Base-by-base conservation (phyloP, 2,888 invertebrate species). In the Trissoscelio sp. region DNA sequence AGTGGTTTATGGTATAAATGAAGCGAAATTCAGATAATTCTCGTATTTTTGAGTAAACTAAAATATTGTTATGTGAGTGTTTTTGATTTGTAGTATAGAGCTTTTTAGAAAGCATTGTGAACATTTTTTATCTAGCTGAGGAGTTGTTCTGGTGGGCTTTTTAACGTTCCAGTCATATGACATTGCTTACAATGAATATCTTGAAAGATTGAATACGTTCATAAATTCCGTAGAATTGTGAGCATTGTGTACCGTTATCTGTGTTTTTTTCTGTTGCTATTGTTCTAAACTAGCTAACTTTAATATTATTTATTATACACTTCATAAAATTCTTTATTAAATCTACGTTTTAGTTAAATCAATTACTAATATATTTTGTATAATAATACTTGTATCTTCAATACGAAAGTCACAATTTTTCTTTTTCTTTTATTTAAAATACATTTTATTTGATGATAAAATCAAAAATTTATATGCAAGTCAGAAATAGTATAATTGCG, bases 211-310 rank as follows among this genome's bases (percentile, higher is more conserved):
- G 51, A 60, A 72, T 72, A 24, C 60, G 42, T 53, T 42, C 72
- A 53, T 72, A 62, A 72, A 72, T 72, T 72, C 51, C 48, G 55
- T 18, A 20, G 42, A 62, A 74, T 58, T 74, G 55, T 57, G n/a
- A 55, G 48, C 37, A 62, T 62, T 62, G 72, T 48, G 12, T 28
- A 57, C 69, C 46, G 58, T 60, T 72, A 58, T 72, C 42, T 72
- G 39, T 14, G 12, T 16, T 58, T 55, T 18, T 48, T 70, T 44
- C n/a, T 58, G 22, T 5, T 18, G 24, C 37, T 37, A 70, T 70
- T 70, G 58, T 70, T 70, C 39, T 58, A 48, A 58, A 48, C 34
- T 16, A 14, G 18, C n/a, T 18, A 20, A 28, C 58, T 31, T 20
- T 24, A 28, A n/a, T 14, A 12, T 57, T 44, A 44, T 39, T 55